Base-by-base conservation (phyloP, 2,888 invertebrate genomes). In the Antheraea assamensis region DNA sequence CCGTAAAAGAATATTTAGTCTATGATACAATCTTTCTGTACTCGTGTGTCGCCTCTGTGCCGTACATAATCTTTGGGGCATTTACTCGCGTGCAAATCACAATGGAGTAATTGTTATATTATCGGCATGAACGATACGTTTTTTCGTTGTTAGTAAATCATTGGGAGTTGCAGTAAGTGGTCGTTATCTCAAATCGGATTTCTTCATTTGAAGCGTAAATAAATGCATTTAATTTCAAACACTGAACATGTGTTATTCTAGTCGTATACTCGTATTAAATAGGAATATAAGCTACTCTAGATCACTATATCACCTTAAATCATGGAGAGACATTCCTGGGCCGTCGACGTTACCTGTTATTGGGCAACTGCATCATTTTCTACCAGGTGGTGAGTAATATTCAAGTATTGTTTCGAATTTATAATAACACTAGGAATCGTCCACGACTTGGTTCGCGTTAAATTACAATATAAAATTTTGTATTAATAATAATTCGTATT, bases 301-400 rank as follows among this genome's bases (percentile, higher is more conserved):
- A 64, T 17, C 27, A 30, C 27, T 30, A 64, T 27, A 5, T 68
- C 21, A 68, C 15, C 70, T 79, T 5, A 84, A 82, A 42, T 75
- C 84, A 80, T 84, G 83, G 78, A 78, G 82, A 35, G 86, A 90
- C 27, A 89, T 92, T 52, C 92, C 92, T 2, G 92, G 92, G 35
- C 92, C 92, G 1, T 83, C 82, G 21, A 77, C 86, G 7, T 73
- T 88, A 27, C 90, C 91, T 0, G 31, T 92, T 10, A 78, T 92
- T 71, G 92, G 91, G 47, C 77, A 76, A 47, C n/a, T 82, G 3
- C 78, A 77, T 31, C 79, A 80, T 42, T 74, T 74, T 31, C 61
- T 74, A 21, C 74, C 74, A 1, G 74, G 74, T 27, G 74, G 74
- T 74, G 47, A 61, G 68, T 72, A 47, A 17, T 3, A n/a, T 58